These are phyloP conservation scores for Notospermus geniculatus DNA, from an alignment of 1,140 invertebrate species.

Conservation along the genomic window DNA sequence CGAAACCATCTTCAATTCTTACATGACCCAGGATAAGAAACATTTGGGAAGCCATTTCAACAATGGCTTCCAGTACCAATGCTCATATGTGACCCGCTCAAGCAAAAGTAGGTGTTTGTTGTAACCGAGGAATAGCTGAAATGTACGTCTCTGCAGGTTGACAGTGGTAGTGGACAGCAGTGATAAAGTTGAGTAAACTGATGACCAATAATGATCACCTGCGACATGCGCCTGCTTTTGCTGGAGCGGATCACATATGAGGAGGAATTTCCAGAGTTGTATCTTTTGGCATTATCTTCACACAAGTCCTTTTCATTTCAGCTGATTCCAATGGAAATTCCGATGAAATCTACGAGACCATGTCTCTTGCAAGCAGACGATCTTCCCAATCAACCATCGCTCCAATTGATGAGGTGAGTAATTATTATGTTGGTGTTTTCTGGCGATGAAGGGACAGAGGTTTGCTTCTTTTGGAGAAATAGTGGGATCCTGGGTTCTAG, in stretches of 20 bases:
- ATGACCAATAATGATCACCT: too few species aligned
- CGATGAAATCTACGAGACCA: background rate
- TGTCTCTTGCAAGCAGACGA: constrained; percentile 2
- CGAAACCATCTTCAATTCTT: too few species aligned
- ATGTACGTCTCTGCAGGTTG: too few species aligned
- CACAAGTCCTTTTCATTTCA: background rate
- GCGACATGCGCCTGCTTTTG: too few species aligned
- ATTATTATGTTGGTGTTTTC: background rate
- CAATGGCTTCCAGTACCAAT: background rate
- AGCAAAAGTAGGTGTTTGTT: too few species aligned
- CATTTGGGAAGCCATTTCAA: background rate
- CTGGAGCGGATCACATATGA: too few species aligned
- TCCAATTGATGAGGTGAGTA: constrained; percentile 6
- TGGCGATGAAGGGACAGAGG: too few species aligned
- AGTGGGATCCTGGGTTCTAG: too few species aligned
- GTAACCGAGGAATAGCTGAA: too few species aligned
- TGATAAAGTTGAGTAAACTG: too few species aligned
- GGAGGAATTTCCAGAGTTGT: background rate
- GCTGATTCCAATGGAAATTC: background rate
- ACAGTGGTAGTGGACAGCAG: too few species aligned
- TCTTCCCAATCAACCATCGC: constrained; percentile 5
- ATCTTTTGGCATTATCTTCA: background rate
- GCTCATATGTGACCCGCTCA: background rate
- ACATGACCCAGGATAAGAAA: background rate
- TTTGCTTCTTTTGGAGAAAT: too few species aligned